Percentiles rank a stretch among this genome's conserved stretches.
These are phyloP conservation scores for Coendou prehensilis DNA, from an alignment of 2,797 vertebrate genomes.

Conservation along the genomic window DNA sequence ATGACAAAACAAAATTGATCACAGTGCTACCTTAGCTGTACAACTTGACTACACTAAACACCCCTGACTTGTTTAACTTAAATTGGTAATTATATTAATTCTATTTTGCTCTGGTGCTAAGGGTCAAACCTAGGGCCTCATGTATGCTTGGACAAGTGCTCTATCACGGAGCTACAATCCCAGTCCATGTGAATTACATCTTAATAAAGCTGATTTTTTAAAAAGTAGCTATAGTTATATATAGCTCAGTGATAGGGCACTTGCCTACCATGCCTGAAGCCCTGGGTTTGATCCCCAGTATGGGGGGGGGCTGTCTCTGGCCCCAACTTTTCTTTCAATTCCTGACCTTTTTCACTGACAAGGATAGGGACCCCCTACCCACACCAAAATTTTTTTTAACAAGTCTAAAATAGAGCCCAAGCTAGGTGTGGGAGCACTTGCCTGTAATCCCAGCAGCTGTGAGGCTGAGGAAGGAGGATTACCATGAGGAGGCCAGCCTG, in stretches of 20 bases:
- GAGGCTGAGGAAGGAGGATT: background rate
- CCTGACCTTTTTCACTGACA: background rate
- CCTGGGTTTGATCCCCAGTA: background rate
- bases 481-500: background rate
- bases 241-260: background rate
- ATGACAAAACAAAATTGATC: background rate
- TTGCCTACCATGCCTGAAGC: background rate
- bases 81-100: background rate
- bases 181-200: background rate
- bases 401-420: background rate
- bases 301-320: background rate
- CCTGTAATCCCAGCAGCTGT: background rate
- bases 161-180: background rate
- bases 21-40: background rate
- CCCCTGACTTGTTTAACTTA: background rate
- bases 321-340: constrained; percentile 1
- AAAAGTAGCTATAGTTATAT: background rate
- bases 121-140: background rate
- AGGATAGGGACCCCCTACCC: background rate
- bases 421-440: background rate
- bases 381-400: background rate
- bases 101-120: background rate
- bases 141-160: background rate
- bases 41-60: background rate
- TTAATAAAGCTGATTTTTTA: constrained; percentile 2